Base-by-base conservation (phyloP, 2,888 invertebrate genomes). In the Spodoptera littoralis region DNA sequence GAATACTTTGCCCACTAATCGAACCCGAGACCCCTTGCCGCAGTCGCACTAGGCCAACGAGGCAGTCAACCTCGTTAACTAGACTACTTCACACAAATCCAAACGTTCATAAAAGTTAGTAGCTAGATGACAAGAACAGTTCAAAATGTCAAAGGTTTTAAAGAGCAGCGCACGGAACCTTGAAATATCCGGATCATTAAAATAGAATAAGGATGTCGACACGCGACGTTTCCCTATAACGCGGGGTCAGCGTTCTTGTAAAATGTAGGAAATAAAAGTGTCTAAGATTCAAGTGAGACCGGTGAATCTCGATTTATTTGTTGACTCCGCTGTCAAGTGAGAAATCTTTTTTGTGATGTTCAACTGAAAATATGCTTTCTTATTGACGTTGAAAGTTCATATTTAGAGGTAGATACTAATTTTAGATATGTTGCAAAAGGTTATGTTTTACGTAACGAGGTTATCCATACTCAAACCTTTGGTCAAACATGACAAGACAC, bases 131-230 rank as follows among this genome's bases (percentile, higher is more conserved):
- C 27, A 49, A 1, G n/a, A 70, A 54, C 13, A n/a, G 43, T 46
- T 43, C 3, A 1, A 36, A 64, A 54, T 48, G 30, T 45, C 46
- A 63, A 59, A 56, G 44, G 27, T 62, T 52, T 18, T 46, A 12
- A 55, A 73, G 49, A 45, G 12, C 6, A 43, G 50, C n/a, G 27
- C 30, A 49, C 65, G 45, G 56, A 63, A 59, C 53, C 66, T 62
- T 80, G 77, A 83, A 81, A 85, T 84, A 83, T 84, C 78, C 73
- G 77, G 79, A 77, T 86, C 88, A 87, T 87, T 89, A 88, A 85
- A 87, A 84, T 81, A 73, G 83, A 70, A 79, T 82, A 80, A 83
- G 79, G 79, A 79, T 78, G 80, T 73, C 73, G 72, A 68, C 70
- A 73, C 67, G 79, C 71, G 60, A 76, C 59, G 66, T 71, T 64